Evolutionary conservation across 2,797 vertebrate genomes (phyloP).

Genomic region (Propithecus deckenii): DNA sequence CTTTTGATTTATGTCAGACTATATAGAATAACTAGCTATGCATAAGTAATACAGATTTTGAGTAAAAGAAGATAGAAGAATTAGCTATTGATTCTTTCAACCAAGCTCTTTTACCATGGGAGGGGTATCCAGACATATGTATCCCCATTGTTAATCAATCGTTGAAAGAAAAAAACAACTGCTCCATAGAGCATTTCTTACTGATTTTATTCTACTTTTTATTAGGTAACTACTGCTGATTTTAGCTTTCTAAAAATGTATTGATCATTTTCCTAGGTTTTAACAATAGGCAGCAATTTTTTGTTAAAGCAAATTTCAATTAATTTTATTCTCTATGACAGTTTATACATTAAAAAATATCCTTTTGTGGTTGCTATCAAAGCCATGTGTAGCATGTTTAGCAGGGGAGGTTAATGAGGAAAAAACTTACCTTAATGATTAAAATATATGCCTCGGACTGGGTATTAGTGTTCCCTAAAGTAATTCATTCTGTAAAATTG

Average conservation of each 20-base stretch:
- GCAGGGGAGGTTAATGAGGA: neutral
- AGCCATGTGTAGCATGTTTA: neutral
- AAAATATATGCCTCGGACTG: neutral
- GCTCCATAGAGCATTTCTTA: neutral
- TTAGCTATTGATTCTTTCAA: slow-evolving; percentile 33
- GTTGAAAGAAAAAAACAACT: neutral
- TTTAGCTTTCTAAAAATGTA: slow-evolving; percentile 33
- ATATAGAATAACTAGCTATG: neutral
- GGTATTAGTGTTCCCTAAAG: neutral
- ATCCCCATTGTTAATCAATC: neutral
- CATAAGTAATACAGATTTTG: slow-evolving; percentile 38
- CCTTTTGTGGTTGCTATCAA: neutral
- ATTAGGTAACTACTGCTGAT: neutral
- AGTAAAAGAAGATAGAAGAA: slow-evolving; percentile 53
- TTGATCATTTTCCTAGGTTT: neutral
- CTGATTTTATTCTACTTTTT: slow-evolving; percentile 17
- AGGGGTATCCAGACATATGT: neutral
- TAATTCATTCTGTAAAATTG: neutral
- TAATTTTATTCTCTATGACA: slow-evolving; percentile 28
- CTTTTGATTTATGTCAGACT: slow-evolving; percentile 52
- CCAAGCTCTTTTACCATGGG: slow-evolving; percentile 14
- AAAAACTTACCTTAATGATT: slow-evolving; percentile 44
- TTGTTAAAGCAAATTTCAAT: slow-evolving; percentile 19
- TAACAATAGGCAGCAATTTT: neutral
- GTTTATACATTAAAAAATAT: slow-evolving; percentile 14